Conservation (phyloP, 2,113 vertebrate genomes). For the Lagopus muta region DNA sequence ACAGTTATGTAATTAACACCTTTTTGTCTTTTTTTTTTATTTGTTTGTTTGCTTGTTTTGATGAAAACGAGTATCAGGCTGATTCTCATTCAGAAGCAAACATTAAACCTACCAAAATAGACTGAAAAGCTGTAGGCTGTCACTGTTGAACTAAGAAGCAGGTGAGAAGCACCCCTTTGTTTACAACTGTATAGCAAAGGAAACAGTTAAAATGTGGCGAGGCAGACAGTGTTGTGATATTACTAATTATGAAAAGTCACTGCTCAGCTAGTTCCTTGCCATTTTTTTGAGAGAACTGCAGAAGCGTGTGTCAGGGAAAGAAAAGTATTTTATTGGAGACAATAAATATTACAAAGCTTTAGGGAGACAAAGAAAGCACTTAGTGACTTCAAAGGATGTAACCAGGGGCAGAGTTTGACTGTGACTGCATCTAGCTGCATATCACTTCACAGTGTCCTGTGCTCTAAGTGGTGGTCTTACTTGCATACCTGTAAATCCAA, state of each 20-base stretch:
- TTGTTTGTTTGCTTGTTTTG: not conserved
- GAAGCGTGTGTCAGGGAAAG: constrained; percentile 51
- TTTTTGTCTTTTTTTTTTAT: no score
- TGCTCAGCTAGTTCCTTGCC: constrained; percentile 69
- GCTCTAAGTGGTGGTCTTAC: not conserved
- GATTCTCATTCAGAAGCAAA: constrained; percentile 16
- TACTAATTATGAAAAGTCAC: constrained; percentile 79
- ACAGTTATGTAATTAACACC: not conserved
- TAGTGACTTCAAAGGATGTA: constrained; percentile 22
- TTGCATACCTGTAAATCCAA: constrained; percentile 51
- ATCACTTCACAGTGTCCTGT: not conserved
- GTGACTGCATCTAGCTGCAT: constrained; percentile 17
- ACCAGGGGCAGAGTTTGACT: constrained; percentile 35
- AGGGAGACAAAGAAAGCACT: constrained; percentile 66
- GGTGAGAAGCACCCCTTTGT: constrained; percentile 18
- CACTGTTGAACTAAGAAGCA: not conserved
- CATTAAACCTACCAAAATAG: not conserved
- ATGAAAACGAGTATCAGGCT: not conserved
- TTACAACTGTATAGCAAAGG: constrained; percentile 27
- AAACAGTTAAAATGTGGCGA: constrained; percentile 67
- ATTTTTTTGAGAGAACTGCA: constrained; percentile 56
- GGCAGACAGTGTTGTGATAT: constrained; percentile 63
- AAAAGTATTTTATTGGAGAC: constrained; percentile 55
- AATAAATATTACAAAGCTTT: constrained; percentile 65
- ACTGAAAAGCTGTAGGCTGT: not conserved